A percentile compares a stretch with the other conserved stretches of the same genome.
phyloP scores from a whole-genome alignment of 2,888 invertebrate genomes.

The Agonopterix heracliana region DNA sequence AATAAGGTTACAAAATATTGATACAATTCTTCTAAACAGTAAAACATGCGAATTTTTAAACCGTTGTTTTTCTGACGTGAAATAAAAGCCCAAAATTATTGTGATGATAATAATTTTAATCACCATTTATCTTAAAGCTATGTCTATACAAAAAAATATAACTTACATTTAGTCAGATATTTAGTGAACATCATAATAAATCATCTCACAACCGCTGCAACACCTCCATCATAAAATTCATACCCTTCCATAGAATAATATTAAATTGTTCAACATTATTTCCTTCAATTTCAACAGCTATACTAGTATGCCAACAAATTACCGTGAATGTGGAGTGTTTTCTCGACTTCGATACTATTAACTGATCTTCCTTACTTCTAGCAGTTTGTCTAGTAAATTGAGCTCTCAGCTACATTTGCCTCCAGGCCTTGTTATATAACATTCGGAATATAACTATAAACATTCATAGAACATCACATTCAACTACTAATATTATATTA shows the following conservation, averaged over 20 bases:
- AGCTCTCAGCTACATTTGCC: conserved; percentile 24
- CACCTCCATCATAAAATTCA: conserved; percentile 58
- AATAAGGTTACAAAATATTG: too few relatives aligned
- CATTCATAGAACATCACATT: conserved; percentile 5
- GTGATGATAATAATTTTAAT: conserved; percentile 66
- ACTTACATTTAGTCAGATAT: conserved; percentile 72
- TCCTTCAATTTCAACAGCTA: conserved; percentile 39
- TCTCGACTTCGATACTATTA: too few relatives aligned
- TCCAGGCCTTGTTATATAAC: background rate
- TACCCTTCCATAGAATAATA: conserved; percentile 59
- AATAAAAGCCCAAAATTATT: conserved; percentile 26
- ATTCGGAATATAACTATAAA: conserved; percentile 5
- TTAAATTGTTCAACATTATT: conserved; percentile 48
- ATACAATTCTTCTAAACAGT: too few relatives aligned
- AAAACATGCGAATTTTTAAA: too few relatives aligned
- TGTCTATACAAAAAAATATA: conserved; percentile 74
- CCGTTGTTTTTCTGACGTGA: too few relatives aligned
- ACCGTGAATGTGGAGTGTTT: conserved; percentile 19
- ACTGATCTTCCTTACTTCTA: background rate
- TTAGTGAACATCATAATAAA: conserved; percentile 73
- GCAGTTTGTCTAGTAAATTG: conserved; percentile 26
- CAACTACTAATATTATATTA: conserved; percentile 3
- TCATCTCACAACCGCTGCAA: conserved; percentile 76
- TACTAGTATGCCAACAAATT: conserved; percentile 38
- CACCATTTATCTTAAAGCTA: conserved; percentile 66